Base-by-base conservation (phyloP, 2,888 invertebrate genomes). In the Pterobdella sp. region DNA sequence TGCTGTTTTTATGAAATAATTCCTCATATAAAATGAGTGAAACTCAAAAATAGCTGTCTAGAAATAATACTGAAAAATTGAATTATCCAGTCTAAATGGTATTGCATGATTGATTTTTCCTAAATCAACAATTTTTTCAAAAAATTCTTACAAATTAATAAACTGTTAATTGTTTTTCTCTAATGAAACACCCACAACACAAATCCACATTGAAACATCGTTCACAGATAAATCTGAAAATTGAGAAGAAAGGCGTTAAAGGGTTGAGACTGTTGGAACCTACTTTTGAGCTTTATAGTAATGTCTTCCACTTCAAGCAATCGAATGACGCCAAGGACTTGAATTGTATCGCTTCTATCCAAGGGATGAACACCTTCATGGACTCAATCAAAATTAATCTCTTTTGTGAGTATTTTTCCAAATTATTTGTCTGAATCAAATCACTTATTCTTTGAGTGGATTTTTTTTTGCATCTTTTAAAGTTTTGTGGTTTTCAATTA, bases 351-450 rank as follows among this genome's bases (percentile, higher is more conserved):
- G 60, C 60, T 3, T 56, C 60, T 22, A 56, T 56, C 60, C 60
- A 56, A 56, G 60, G 60, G n/a, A 56, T 56, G 60, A 56, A 26
- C 60, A 56, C 60, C n/a, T 3, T 56, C n/a, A 56, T 56, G 60
- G 60, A 56, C 60, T 56, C 60, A 14, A 26, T 56, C 14, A 56
- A 56, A 22, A 56, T 56, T n/a, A 26, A 56, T n/a, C 60, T 56
- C 26, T 56, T 56, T 56, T 56, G 60, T 56, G 4, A 56, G 60
- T 56, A 42, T 22, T 42, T 42, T 42, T 42, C 22, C 49, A 14
- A 42, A 22, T 42, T 42, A 14, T 42, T 42, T 42, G 10, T 22
- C 49, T 42, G 7, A 14, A 14, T 42, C 49, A 42, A 42, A 42
- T 42, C 10, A 42, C 49, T 42, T 42, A 42, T 42, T 7, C 49